These are phyloP conservation scores for Agrenia bidenticulata DNA, from an alignment of 2,888 invertebrate genomes.

Conservation along the genomic window DNA sequence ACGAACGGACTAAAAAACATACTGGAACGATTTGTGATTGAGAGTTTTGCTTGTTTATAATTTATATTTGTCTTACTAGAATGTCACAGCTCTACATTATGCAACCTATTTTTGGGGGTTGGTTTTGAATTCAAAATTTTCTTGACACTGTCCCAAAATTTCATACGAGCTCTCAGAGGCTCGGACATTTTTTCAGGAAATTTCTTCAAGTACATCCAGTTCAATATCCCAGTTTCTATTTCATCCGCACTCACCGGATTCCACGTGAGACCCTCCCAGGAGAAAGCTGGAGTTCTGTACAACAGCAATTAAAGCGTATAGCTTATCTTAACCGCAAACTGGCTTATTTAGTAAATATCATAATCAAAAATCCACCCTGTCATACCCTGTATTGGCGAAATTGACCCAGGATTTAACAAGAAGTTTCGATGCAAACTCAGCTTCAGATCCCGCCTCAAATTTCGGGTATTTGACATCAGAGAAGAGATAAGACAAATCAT, in stretches of 20 bases:
- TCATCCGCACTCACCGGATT: slow-evolving; percentile 14
- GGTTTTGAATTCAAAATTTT: slow-evolving; percentile 19
- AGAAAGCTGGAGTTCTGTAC: slow-evolving; percentile 23
- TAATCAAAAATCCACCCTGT: slow-evolving; percentile 14
- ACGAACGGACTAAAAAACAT: no score
- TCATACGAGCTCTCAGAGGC: slow-evolving; percentile 24
- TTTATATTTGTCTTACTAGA: no score
- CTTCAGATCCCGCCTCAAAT: slow-evolving; percentile 19
- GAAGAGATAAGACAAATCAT: slow-evolving; percentile 32
- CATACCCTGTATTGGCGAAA: slow-evolving; percentile 36
- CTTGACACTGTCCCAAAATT: slow-evolving; percentile 29
- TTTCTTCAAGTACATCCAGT: slow-evolving; percentile 27
- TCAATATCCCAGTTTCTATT: slow-evolving; percentile 8
- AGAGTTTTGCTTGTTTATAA: no score
- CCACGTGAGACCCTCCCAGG: slow-evolving; percentile 22
- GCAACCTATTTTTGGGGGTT: background rate
- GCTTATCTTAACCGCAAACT: no score
- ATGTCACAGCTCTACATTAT: slow-evolving; percentile 22
- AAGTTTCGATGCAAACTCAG: slow-evolving; percentile 24
- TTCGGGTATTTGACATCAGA: slow-evolving; percentile 29
- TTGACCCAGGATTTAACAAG: slow-evolving; percentile 23
- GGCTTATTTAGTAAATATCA: no score
- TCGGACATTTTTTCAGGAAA: slow-evolving; percentile 16
- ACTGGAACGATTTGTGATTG: no score
- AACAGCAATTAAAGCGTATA: no score